These are phyloP conservation scores for Sarcoramphus papa DNA, from an alignment of 2,797 vertebrate species.

Conservation along the genomic window DNA sequence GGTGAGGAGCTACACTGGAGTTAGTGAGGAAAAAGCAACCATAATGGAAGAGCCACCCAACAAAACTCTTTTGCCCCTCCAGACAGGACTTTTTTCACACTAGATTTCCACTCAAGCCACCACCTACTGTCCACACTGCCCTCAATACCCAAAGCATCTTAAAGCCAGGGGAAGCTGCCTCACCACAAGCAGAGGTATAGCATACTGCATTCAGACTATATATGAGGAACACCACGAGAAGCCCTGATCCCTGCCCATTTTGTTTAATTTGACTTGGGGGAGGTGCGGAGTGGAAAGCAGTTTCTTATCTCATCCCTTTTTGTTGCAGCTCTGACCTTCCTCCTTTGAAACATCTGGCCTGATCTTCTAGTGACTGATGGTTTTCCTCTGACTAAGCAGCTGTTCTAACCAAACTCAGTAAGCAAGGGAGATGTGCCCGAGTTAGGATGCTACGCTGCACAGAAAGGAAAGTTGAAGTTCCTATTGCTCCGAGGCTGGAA, in stretches of 20 bases:
- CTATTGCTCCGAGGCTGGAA: background rate
- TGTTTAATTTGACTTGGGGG: background rate
- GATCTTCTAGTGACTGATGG: background rate
- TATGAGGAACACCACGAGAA: rapidly evolving
- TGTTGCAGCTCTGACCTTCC: background rate
- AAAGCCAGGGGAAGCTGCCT: background rate
- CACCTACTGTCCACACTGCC: background rate
- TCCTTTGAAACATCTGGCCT: background rate
- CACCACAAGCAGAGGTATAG: background rate
- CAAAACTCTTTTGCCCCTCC: background rate
- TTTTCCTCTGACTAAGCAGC: background rate
- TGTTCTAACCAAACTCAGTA: background rate
- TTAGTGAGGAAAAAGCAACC: background rate
- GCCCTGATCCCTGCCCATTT: background rate
- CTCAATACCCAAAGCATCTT: background rate
- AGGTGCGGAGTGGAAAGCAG: background rate
- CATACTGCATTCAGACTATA: background rate
- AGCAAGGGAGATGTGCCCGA: background rate
- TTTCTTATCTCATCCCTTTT: background rate
- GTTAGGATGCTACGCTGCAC: background rate
- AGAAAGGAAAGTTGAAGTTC: background rate
- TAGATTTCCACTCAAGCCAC: background rate
- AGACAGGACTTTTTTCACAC: background rate
- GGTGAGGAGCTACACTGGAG: background rate
- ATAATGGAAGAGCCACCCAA: background rate